Evolutionary conservation across 1,140 invertebrate species (phyloP), one percentile per base, ranked within the genome.

Genomic region (Drosophila erecta): DNA sequence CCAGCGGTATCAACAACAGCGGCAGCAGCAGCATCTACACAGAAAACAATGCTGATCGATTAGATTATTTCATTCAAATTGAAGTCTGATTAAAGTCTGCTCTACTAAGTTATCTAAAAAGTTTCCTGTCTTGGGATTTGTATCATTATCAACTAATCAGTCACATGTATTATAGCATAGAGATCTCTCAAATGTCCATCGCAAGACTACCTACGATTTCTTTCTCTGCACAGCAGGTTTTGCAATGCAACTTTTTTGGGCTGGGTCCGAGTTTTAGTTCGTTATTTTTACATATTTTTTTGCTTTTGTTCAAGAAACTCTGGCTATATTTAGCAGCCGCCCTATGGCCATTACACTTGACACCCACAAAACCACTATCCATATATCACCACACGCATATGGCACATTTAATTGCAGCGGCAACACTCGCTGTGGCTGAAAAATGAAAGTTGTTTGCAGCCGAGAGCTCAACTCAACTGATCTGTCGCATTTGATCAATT

Each of bases 401-500:
- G 79, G 79, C 84, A 79, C 66, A 87, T 79, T 86, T 87, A 86
- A 86, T 86, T 86, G 83, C 83, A 86, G 65, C 75, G 79, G 57
- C 75, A 61, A 66, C 55, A 67, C 47, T 65, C 44, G 71, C 76
- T 83, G 58, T 71, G 67, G 50, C 83, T 79, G 79, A 87, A 86
- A 86, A 87, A 87, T 87, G 83, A 87, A 87, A 86, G 83, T 86
- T 86, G 83, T 86, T 86, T 77, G 47, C 73, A 76, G 74, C 73
- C 49, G 51, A 49, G 61, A 60, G 47, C 61, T 51, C 58, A 43
- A 59, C 37, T 33, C 22, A 69, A 40, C 33, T 47, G 60, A 54
- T 62, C 66, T 27, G 76, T 84, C 83, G 69, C 79, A 87, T 81
- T 86, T 83, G 81, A 86, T 86, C 83, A 86, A 86, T 86, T 86